A percentile compares a stretch with the other conserved stretches of the same genome.
These are phyloP conservation scores for Pica pica DNA, from an alignment of 2,113 vertebrate genomes.

Conservation along the genomic window DNA sequence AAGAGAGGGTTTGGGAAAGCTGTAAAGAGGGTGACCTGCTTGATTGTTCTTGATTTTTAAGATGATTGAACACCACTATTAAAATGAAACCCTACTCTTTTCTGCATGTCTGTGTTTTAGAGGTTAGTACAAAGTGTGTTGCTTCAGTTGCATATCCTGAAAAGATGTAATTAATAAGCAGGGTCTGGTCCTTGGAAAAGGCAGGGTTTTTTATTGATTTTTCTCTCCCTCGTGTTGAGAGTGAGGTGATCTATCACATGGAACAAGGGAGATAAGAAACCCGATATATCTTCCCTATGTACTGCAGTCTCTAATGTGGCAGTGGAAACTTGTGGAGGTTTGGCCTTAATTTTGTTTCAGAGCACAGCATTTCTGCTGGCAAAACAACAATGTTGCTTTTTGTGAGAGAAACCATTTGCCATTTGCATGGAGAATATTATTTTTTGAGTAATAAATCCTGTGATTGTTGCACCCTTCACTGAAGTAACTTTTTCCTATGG, in stretches of 20 bases:
- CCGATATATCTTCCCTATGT: fast-evolving
- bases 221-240: not conserved
- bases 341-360: not conserved
- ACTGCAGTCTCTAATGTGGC: not conserved
- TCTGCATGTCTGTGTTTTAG: not conserved
- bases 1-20: not conserved
- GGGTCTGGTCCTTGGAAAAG: not conserved
- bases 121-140: not conserved
- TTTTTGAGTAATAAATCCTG: not conserved
- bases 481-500: not conserved
- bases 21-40: not conserved
- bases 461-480: not conserved
- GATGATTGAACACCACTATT: not conserved
- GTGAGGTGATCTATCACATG: not conserved
- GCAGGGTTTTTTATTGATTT: not conserved
- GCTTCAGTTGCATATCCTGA: not conserved
- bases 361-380: not conserved
- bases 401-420: not conserved
- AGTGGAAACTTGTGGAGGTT: not conserved
- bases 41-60: not conserved
- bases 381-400: not conserved
- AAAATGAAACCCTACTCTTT: not conserved
- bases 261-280: not conserved
- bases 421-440: not conserved
- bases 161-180: not conserved